phyloP scores from a whole-genome alignment of 2,113 vertebrate species.

The Rhizomys pruinosus region DNA sequence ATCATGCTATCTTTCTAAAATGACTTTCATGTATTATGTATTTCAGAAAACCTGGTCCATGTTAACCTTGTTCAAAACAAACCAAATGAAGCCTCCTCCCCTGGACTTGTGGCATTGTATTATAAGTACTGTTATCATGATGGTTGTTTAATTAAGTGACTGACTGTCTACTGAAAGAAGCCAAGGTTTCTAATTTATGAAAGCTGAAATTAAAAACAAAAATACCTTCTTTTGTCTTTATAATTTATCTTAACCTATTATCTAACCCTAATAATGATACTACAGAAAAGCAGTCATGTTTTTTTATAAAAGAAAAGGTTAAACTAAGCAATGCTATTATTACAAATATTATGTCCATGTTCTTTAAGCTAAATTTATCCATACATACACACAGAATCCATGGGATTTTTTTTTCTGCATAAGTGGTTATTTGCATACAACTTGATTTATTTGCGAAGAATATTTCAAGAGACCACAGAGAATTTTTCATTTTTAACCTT shows the following conservation, averaged over 20 bases:
- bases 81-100: background rate
- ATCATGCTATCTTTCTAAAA: slow-evolving; percentile 76
- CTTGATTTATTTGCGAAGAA: slow-evolving; percentile 60
- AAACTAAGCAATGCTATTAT: slow-evolving; percentile 48
- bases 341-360: background rate
- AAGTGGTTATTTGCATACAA: slow-evolving; percentile 48
- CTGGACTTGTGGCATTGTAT: background rate
- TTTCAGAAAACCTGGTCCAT: slow-evolving; percentile 66
- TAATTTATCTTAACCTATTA: background rate
- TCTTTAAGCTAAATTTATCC: slow-evolving; percentile 9
- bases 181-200: slow-evolving; percentile 52
- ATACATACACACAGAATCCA: background rate
- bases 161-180: background rate
- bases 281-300: background rate
- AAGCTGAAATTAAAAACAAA: slow-evolving; percentile 41
- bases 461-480: background rate
- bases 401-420: background rate
- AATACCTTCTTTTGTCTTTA: background rate
- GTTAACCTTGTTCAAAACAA: slow-evolving; percentile 38
- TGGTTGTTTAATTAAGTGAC: background rate
- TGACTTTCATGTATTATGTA: slow-evolving; percentile 59
- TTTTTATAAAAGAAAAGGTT: slow-evolving; percentile 16
- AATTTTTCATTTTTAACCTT: background rate
- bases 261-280: slow-evolving; percentile 45
- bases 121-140: background rate